phyloP scores from a whole-genome alignment of 2,888 invertebrate species.

The Panopea generosa region DNA sequence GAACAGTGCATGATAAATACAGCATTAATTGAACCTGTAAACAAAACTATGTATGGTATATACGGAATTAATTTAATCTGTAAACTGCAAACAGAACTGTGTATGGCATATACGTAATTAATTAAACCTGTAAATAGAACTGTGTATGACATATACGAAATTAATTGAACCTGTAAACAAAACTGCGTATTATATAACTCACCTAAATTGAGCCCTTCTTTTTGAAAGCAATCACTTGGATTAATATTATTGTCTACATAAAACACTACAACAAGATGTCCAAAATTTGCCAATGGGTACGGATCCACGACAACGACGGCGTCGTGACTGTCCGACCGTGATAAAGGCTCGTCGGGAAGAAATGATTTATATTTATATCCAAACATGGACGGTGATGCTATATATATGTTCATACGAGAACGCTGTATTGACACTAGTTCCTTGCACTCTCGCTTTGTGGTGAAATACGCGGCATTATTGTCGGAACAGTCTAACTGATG shows the following conservation, averaged over 20 bases:
- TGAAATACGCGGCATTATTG: constrained; percentile 78
- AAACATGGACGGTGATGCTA: constrained; percentile 76
- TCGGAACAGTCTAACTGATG: constrained; percentile 76
- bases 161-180: too few species aligned
- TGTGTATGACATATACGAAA: too few species aligned
- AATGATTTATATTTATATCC: constrained; percentile 76
- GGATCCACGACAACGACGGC: constrained; percentile 86
- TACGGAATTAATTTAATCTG: too few species aligned
- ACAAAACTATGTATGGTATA: too few species aligned
- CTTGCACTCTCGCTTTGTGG: constrained; percentile 80
- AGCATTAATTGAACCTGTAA: too few species aligned
- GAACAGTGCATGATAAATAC: too few species aligned
- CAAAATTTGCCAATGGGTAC: constrained; percentile 86
- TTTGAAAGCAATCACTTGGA: constrained; percentile 78
- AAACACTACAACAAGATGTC: constrained; percentile 86
- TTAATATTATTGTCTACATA: constrained; percentile 83
- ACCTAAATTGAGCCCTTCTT: constrained; percentile 85
- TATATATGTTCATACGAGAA: constrained; percentile 77
- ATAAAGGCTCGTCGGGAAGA: constrained; percentile 84
- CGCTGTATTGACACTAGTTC: constrained; percentile 69
- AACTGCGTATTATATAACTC: constrained; percentile 62
- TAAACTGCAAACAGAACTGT: too few species aligned
- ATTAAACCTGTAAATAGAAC: too few species aligned
- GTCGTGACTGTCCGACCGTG: constrained; percentile 83
- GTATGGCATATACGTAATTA: too few species aligned